Evolutionary conservation across 2,797 vertebrate species (phyloP), one percentile per base, ranked within the genome.

Genomic region (Enteromius thamalakanensis): DNA sequence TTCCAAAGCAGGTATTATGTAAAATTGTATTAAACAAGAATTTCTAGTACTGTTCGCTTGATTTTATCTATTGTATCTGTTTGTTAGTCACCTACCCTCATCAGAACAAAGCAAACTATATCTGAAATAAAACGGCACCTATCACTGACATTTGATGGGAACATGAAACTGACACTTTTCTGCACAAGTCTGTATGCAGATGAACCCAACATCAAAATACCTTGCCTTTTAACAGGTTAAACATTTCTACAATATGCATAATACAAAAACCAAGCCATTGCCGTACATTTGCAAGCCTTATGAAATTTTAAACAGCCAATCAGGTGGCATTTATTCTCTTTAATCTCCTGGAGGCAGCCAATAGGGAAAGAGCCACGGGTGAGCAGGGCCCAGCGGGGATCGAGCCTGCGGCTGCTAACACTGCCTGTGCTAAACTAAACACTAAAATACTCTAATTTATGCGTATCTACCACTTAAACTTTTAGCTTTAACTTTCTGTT

Each of bases 271-370:
- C 40, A 70, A 83, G 51, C 26, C 49, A 76, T 68, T 42, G 51
- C 71, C 45, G 51, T 70, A 78, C 21, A 62, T 83, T 37, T 23
- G 65, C 53, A 94, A 93, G 92, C 83, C 90, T 90, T 89, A 94
- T 95, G 89, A 94, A 95, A 95, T 90, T 93, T 94, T 94, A 88
- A 95, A 92, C 87, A 94, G 91, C 94, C 93, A 95, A 95, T 95
- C 94, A 95, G 92, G 88, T 93, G 92, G 93, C 94, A 95, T 93
- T 93, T 94, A 94, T 95, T 94, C 92, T 92, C 93, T 94, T 94
- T 95, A 94, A 95, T 94, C 93, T 94, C 94, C 93, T 87, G 84
- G 89, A 94, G 94, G 94, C 90, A 95, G 94, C 94, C 94, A 94
- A 93, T 94, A 92, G 94, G 91, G 80, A 91, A 84, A 90, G 88